These are phyloP conservation scores for Enteromius anoplus DNA, from an alignment of 2,797 vertebrate genomes.

Conservation along the genomic window DNA sequence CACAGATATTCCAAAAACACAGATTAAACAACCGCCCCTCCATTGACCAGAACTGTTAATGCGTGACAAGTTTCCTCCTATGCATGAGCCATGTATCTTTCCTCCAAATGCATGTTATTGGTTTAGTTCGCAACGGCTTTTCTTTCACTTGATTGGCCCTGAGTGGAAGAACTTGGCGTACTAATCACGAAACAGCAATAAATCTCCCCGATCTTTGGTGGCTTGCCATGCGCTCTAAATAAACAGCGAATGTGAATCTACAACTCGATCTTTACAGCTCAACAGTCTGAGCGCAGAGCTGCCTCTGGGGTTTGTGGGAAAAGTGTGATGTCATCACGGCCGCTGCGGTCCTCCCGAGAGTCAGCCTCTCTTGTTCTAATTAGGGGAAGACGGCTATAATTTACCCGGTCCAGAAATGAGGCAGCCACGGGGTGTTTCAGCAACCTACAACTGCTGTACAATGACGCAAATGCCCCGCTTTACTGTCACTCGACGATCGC, in stretches of 20 bases:
- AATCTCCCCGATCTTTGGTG: conserved; percentile 24
- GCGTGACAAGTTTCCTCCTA: not conserved
- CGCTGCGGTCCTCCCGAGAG: conserved; percentile 51
- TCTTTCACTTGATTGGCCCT: conserved; percentile 20
- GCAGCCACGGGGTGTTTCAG: conserved; percentile 44
- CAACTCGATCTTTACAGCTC: conserved; percentile 41
- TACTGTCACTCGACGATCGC: not conserved
- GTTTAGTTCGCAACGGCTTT: not conserved
- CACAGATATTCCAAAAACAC: not conserved
- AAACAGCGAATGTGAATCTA: conserved; percentile 30
- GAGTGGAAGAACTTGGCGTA: not conserved
- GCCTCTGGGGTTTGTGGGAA: conserved; percentile 56
- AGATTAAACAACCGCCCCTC: not conserved
- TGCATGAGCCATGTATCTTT: not conserved
- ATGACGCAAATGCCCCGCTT: conserved; percentile 41
- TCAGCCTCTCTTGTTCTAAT: conserved; percentile 55
- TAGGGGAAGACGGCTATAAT: conserved; percentile 57
- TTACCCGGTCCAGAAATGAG: conserved; percentile 48
- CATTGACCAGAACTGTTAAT: not conserved
- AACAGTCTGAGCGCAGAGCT: conserved; percentile 17
- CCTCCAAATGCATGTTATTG: not conserved
- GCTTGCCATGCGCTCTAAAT: conserved; percentile 21
- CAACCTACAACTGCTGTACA: conserved; percentile 34
- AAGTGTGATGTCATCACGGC: conserved; percentile 54
- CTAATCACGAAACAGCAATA: conserved; percentile 29